Percentiles rank a stretch among this genome's conserved stretches.
phyloP scores from a whole-genome alignment of 1,140 invertebrate genomes.

The Olivierus martensii region DNA sequence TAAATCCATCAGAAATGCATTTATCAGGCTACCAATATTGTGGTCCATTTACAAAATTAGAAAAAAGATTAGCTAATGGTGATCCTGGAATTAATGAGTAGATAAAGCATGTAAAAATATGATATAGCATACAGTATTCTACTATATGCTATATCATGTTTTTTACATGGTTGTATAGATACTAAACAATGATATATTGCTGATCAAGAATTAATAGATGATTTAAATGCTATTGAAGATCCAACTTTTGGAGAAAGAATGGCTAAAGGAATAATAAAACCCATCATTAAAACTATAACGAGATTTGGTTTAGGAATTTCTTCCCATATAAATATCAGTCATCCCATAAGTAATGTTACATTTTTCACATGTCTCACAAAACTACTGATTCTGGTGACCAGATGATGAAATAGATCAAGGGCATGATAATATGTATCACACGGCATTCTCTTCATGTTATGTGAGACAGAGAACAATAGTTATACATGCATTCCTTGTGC shows the following conservation, averaged over 20 bases:
- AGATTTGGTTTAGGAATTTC: slow-evolving; percentile 3
- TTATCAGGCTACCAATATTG: neutral
- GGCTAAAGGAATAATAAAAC: slow-evolving; percentile 1
- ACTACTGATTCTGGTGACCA: too few species aligned
- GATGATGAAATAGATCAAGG: too few species aligned
- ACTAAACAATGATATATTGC: slow-evolving; percentile 24
- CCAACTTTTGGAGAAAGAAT: neutral
- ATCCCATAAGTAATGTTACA: too few species aligned
- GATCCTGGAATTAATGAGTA: slow-evolving; percentile 31
- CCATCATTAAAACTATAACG: slow-evolving; percentile 7
- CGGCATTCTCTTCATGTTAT: too few species aligned
- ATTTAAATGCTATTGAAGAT: slow-evolving; percentile 1
- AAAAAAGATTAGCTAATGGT: slow-evolving; percentile 18
- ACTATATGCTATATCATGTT: too few species aligned
- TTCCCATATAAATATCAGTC: too few species aligned
- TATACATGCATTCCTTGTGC: too few species aligned
- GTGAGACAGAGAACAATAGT: too few species aligned
- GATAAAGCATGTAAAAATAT: slow-evolving; percentile 33
- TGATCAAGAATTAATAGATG: slow-evolving; percentile 25
- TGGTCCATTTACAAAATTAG: neutral
- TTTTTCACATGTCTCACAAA: too few species aligned
- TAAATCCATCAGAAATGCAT: neutral
- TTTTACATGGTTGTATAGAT: slow-evolving; percentile 25
- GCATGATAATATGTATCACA: too few species aligned
- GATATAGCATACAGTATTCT: slow-evolving; percentile 36